Percentiles rank a stretch among this genome's conserved stretches.
These are phyloP conservation scores for Diorhabda elongata DNA, from an alignment of 1,140 invertebrate genomes.

Conservation along the genomic window DNA sequence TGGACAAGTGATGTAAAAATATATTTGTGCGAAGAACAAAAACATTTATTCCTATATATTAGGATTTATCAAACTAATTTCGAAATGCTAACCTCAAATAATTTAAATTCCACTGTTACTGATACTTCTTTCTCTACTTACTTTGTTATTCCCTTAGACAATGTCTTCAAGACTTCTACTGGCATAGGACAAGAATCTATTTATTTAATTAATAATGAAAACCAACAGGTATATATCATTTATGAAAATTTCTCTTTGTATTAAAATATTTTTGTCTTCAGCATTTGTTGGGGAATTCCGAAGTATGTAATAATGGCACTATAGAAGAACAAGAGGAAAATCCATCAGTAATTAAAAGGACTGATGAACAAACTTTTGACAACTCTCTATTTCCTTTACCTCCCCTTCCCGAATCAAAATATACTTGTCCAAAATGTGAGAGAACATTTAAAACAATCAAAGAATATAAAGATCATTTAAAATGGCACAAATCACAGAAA, in stretches of 20 bases:
- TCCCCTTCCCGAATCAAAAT: not conserved
- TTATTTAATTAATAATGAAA: not conserved
- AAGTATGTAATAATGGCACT: not conserved
- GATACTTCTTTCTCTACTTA: not conserved
- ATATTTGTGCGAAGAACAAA: too few relatives aligned
- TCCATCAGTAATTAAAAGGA: not conserved
- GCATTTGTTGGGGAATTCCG: not conserved
- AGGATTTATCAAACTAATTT: not conserved
- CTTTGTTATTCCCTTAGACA: not conserved
- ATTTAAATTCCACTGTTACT: not conserved
- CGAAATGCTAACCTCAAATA: not conserved
- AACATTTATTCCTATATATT: too few relatives aligned
- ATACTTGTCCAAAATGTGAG: conserved; percentile 29
- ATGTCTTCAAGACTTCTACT: too few relatives aligned
- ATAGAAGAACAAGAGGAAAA: not conserved
- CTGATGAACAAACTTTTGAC: not conserved
- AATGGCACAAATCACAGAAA: conserved; percentile 59
- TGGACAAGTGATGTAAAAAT: too few relatives aligned
- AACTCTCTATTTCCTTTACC: not conserved
- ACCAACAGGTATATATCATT: not conserved
- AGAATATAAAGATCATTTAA: conserved; percentile 29
- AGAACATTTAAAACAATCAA: conserved; percentile 25
- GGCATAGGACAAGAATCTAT: not conserved
- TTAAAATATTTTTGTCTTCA: not conserved
- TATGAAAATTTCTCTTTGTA: too few relatives aligned